These are phyloP conservation scores for Microctenopoma stevenorrisi DNA, from an alignment of 2,797 vertebrate genomes.

Conservation along the genomic window DNA sequence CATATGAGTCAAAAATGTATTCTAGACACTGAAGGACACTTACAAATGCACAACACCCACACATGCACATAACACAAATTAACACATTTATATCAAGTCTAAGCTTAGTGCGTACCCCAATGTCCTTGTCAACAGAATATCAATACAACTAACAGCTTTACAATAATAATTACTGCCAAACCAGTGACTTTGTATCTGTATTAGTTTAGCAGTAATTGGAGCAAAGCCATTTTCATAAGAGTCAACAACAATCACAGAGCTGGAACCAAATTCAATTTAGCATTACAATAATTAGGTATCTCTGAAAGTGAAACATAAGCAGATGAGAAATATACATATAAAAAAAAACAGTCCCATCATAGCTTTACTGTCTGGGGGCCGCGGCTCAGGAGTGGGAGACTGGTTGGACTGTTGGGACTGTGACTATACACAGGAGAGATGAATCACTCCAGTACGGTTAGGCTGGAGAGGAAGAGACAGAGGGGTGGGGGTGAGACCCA, in stretches of 20 bases:
- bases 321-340: conserved; percentile 64
- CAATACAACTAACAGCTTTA: conserved; percentile 55
- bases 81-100: conserved; percentile 26
- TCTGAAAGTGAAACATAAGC: conserved; percentile 63
- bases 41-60: conserved; percentile 18
- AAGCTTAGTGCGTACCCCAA: conserved; percentile 35
- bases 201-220: conserved; percentile 73
- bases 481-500: conserved; percentile 36
- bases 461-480: conserved; percentile 22
- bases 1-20: not conserved
- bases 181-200: conserved; percentile 67
- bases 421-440: conserved; percentile 29
- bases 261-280: conserved; percentile 80
- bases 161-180: conserved; percentile 66
- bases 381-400: conserved; percentile 24
- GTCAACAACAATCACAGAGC: conserved; percentile 76
- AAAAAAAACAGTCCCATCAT: conserved; percentile 29
- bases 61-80: conserved; percentile 13
- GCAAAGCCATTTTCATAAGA: conserved; percentile 66
- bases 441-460: conserved; percentile 32
- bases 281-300: conserved; percentile 77
- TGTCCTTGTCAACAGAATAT: conserved; percentile 41
- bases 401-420: conserved; percentile 20
- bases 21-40: conserved; percentile 14
- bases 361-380: conserved; percentile 25